These are phyloP conservation scores for Scopus umbretta DNA, from an alignment of 2,113 vertebrate species.

Conservation along the genomic window DNA sequence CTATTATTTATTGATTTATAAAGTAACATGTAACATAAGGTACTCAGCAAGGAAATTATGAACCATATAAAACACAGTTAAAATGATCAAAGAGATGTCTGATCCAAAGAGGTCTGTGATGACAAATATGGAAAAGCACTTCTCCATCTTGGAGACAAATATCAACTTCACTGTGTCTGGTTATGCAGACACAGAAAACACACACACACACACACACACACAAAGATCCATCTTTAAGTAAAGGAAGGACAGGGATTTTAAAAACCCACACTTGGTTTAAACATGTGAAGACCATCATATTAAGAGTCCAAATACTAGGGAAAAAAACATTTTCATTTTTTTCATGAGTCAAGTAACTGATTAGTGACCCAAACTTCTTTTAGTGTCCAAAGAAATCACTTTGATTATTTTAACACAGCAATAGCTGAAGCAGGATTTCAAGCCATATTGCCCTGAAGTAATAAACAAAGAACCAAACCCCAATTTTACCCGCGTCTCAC, in stretches of 20 bases:
- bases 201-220: background rate
- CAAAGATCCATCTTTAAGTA: background rate
- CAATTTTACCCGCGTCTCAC: fast-evolving
- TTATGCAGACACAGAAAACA: background rate
- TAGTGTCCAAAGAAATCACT: background rate
- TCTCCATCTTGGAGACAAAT: constrained; percentile 23
- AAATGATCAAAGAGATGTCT: constrained; percentile 49
- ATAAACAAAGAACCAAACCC: background rate
- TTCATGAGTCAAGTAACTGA: background rate
- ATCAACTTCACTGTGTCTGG: background rate
- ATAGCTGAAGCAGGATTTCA: background rate
- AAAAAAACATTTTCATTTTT: background rate
- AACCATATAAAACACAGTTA: constrained; percentile 42
- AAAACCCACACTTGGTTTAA: background rate
- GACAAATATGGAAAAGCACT: constrained; percentile 42
- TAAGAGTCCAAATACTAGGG: background rate
- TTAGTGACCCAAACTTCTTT: background rate
- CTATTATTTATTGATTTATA: constrained; percentile 64
- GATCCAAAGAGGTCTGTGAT: constrained; percentile 43
- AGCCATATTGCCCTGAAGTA: background rate
- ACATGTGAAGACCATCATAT: background rate
- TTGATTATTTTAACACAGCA: background rate
- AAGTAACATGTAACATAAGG: constrained; percentile 43
- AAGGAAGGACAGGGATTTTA: background rate
- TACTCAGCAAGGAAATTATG: constrained; percentile 50